These are phyloP conservation scores for Blastobasis adustella DNA, from an alignment of 2,888 invertebrate genomes.

Conservation along the genomic window DNA sequence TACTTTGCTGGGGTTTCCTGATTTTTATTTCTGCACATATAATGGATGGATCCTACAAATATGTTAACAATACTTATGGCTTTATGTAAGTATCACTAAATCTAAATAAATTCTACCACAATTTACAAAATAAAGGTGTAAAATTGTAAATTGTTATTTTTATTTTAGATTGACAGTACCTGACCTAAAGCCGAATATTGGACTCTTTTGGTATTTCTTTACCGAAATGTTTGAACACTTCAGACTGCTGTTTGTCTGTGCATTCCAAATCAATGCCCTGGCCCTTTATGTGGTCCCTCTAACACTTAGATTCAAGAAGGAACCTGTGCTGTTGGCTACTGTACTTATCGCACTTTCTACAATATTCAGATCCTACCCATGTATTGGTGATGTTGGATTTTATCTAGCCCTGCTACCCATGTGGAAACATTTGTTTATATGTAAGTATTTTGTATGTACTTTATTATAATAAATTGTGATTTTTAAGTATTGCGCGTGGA, in stretches of 20 bases:
- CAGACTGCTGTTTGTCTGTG: slow-evolving; percentile 93
- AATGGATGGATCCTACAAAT: slow-evolving; percentile 78
- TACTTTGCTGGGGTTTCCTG: slow-evolving; percentile 67
- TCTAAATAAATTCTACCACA: too few relatives aligned
- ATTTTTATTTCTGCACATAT: slow-evolving; percentile 77
- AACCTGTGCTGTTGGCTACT: slow-evolving; percentile 87
- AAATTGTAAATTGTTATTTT: neutral
- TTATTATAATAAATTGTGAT: too few relatives aligned
- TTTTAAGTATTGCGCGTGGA: too few relatives aligned
- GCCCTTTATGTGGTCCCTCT: slow-evolving; percentile 93
- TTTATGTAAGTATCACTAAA: slow-evolving; percentile 80
- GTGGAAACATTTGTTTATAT: slow-evolving; percentile 91
- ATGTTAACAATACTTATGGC: slow-evolving; percentile 83
- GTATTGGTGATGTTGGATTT: slow-evolving; percentile 95
- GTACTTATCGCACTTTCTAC: slow-evolving; percentile 87
- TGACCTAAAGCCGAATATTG: slow-evolving; percentile 97
- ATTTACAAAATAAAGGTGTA: neutral
- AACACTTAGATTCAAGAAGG: slow-evolving; percentile 83
- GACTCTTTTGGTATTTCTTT: slow-evolving; percentile 99
- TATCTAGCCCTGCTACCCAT: slow-evolving; percentile 92
- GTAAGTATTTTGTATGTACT: slow-evolving; percentile 72
- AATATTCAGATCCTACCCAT: slow-evolving; percentile 97
- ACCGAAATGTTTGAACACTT: slow-evolving; percentile 99
- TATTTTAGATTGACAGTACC: slow-evolving; percentile 87
- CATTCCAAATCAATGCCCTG: slow-evolving; percentile 97